phyloP scores from a whole-genome alignment of 2,888 invertebrate genomes.

The Sacculina carcini region DNA sequence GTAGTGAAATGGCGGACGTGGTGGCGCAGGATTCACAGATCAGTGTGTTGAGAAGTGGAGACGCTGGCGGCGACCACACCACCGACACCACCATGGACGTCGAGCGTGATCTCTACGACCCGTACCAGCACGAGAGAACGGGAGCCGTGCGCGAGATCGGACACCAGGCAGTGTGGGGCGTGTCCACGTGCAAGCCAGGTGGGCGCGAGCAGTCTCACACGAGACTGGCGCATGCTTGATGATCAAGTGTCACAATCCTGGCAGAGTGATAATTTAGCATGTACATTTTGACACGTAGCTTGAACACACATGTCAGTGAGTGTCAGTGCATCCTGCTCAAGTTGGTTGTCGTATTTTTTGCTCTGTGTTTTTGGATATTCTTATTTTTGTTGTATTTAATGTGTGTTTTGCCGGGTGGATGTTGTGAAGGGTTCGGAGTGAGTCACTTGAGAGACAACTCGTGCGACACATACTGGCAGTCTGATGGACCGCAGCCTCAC shows the following conservation, averaged over 20 bases:
- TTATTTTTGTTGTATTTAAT: not conserved
- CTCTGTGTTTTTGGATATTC: not conserved
- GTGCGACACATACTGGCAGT: constrained; percentile 97
- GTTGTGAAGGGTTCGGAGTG: constrained; percentile 63
- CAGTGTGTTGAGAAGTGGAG: no score
- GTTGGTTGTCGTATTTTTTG: not conserved
- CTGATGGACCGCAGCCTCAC: constrained; percentile 94
- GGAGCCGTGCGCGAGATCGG: constrained; percentile 56
- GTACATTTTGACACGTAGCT: not conserved
- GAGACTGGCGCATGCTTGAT: no score
- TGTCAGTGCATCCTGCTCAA: not conserved
- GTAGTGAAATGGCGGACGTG: no score
- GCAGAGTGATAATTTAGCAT: no score
- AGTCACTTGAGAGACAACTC: constrained; percentile 84
- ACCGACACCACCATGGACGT: no score
- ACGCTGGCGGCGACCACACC: no score
- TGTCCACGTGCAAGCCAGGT: constrained; percentile 96
- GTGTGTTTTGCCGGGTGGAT: not conserved
- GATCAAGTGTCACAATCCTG: no score
- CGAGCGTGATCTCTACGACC: no score
- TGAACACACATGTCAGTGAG: not conserved
- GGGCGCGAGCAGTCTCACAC: no score
- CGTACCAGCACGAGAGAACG: constrained; percentile 30
- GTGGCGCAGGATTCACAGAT: no score
- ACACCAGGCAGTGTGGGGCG: constrained; percentile 81